phyloP scores from a whole-genome alignment of 2,113 vertebrate genomes.

The Pipa parva region DNA sequence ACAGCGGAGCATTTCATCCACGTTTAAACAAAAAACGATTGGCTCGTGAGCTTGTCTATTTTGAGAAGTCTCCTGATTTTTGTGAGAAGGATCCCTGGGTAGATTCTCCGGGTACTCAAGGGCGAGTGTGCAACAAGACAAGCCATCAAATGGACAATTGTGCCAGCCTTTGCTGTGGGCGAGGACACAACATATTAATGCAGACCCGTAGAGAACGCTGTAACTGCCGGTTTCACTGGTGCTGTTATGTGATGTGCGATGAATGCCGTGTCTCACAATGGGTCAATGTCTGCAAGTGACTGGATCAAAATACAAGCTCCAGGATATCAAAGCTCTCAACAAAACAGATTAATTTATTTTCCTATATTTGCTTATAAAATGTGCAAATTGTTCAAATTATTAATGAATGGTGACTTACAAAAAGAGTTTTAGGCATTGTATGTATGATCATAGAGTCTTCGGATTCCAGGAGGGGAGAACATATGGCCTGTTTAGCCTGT shows the following conservation, averaged over 20 bases:
- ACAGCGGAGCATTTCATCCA: slow-evolving; percentile 80
- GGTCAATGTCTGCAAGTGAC: slow-evolving; percentile 88
- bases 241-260: slow-evolving; percentile 86
- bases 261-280: slow-evolving; percentile 82
- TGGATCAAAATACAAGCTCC: not conserved
- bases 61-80: slow-evolving; percentile 87
- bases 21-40: slow-evolving; percentile 66
- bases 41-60: slow-evolving; percentile 80
- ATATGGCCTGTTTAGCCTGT: no score
- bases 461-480: no score
- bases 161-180: slow-evolving; percentile 80
- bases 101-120: slow-evolving; percentile 77
- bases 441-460: not conserved
- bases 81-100: slow-evolving; percentile 70
- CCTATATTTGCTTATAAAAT: slow-evolving; percentile 16
- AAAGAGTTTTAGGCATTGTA: not conserved
- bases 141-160: slow-evolving; percentile 77
- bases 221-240: slow-evolving; percentile 87
- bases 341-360: slow-evolving; percentile 37
- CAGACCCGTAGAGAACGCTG: slow-evolving; percentile 79
- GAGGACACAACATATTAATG: slow-evolving; percentile 81
- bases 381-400: not conserved
- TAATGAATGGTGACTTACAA: not conserved
- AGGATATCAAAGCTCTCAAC: not conserved
- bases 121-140: slow-evolving; percentile 83